Evolutionary conservation across 2,797 vertebrate genomes (phyloP).

Genomic region (Periparus ater): DNA sequence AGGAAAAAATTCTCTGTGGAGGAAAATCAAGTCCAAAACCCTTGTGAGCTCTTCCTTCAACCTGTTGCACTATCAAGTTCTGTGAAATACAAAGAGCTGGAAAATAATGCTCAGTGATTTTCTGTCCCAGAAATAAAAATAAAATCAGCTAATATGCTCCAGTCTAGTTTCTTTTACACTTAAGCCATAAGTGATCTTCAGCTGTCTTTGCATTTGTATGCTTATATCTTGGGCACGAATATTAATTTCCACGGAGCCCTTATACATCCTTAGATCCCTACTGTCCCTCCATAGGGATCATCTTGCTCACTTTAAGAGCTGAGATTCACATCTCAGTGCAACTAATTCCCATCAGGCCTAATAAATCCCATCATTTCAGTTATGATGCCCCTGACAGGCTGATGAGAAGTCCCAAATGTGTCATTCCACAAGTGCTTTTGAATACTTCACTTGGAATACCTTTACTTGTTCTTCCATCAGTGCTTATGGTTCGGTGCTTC

Average conservation of each 20-base stretch:
- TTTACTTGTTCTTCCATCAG: not conserved
- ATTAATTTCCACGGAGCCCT: not conserved
- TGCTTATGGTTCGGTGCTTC: not conserved
- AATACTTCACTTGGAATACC: not conserved
- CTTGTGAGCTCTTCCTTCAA: not conserved
- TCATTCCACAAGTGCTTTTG: not conserved
- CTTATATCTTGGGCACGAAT: not conserved
- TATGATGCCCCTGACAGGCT: not conserved
- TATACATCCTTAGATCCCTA: not conserved
- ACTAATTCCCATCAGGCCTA: not conserved
- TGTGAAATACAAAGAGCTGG: not conserved
- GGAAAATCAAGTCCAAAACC: not conserved
- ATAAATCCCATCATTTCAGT: not conserved
- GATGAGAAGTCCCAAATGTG: not conserved
- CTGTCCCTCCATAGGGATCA: fast-evolving
- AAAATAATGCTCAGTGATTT: not conserved
- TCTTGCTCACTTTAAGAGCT: not conserved
- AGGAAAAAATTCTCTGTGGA: not conserved
- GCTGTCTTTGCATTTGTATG: not conserved
- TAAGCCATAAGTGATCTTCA: not conserved
- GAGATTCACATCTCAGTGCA: not conserved
- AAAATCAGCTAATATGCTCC: not conserved
- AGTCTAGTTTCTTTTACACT: not conserved
- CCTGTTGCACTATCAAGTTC: fast-evolving
- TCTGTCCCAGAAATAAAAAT: not conserved